Percentiles rank a stretch among this genome's conserved stretches.
These are phyloP conservation scores for Xenopus tropicalis DNA, from an alignment of 2,113 vertebrate genomes.

Conservation along the genomic window UCB_Xtro_10.0 CM004451.2:57048501-57049000, in stretches of 20 bases:
- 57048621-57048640: constrained; percentile 24
- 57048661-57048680: constrained; percentile 36
- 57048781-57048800: constrained; percentile 1
- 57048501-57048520: constrained; percentile 7
- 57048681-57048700: constrained; percentile 25
- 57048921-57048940: neutral
- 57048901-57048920: no score
- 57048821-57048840: neutral
- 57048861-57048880: no score
- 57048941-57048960: constrained; percentile 12
- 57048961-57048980: constrained; percentile 11
- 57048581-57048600: constrained; percentile 22
- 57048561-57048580: constrained; percentile 9
- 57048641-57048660: neutral
- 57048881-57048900: no score
- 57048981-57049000: constrained; percentile 11
- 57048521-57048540: constrained; percentile 29
- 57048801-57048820: neutral
- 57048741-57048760: constrained; percentile 7
- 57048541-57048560: constrained; percentile 27
- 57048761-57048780: constrained; percentile 7
- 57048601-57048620: constrained; percentile 13
- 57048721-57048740: constrained; percentile 18
- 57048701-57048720: constrained; percentile 20
- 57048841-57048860: no score